Base-by-base conservation (phyloP, 2,797 vertebrate species). In the Catostomus latipinnis region DNA sequence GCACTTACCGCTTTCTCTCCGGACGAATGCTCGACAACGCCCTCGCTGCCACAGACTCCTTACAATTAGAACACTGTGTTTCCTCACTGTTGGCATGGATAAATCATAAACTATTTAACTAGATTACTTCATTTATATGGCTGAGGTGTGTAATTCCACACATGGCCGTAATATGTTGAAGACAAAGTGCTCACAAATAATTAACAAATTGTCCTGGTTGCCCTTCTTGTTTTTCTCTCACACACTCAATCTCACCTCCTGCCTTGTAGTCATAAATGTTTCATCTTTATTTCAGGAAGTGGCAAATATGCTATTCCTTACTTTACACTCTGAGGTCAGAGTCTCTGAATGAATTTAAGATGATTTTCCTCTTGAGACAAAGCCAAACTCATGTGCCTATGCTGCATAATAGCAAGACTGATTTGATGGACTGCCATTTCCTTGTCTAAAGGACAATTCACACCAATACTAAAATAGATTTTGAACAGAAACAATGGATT, bases 231-330 rank as follows among this genome's bases (percentile, higher is more conserved):
- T 46, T 68, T 54, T 72, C 66, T 71, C 72, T 67, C 8, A 76
- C 61, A 65, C 67, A 45, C 60, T 54, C 78, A 48, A 71, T 81
- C 67, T 72, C 76, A 69, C 46, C 48, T 70, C 52, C 53, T 71
- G 10, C 14, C 67, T 68, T 81, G 54, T 78, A 57, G 50, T 78
- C 76, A 79, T 82, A 79, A 78, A 82, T 75, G 66, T 67, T 81
- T 84, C 43, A 81, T 81, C 58, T 63, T 60, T 71, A 71, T 74
- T 70, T 65, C 65, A 75, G 53, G 48, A 43, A 58, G 71, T 18
- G 66, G 60, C 66, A 78, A 71, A 65, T 67, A 53, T 66, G 12
- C 58, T 61, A 67, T 48, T 66, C 43, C 53, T 49, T 67, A 43
- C 7, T 73, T 77, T 34, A 68, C 56, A 75, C 68, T 65, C 66